A percentile compares a stretch with the other conserved stretches of the same genome.
Conservation (phyloP, 2,797 vertebrate species). For the Vireo griseus region DNA sequence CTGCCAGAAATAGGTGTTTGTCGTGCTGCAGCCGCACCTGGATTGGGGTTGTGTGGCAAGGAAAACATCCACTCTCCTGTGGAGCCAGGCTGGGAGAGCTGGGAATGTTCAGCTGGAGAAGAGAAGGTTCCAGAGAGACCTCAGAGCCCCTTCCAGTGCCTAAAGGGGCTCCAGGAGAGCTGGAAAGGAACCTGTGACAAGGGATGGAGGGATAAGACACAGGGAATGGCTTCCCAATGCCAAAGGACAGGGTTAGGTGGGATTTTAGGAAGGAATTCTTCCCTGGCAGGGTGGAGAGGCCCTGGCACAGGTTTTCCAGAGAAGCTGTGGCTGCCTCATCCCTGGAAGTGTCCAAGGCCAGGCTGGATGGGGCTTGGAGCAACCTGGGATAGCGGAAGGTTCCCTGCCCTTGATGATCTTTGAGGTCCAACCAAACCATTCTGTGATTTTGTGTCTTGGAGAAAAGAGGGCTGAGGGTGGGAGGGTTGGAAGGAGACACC, state of each 20-base stretch:
- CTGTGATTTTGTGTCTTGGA: neutral
- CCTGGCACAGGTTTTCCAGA: rapidly evolving
- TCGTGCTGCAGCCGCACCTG: neutral
- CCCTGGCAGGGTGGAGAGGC: rapidly evolving
- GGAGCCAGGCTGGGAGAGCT: neutral
- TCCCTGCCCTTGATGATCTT: too few species aligned
- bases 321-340: neutral
- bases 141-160: rapidly evolving
- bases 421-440: neutral
- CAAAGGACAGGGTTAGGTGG: rapidly evolving
- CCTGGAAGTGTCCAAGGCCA: neutral
- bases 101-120: neutral
- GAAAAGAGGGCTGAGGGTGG: neutral
- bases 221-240: neutral
- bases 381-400: rapidly evolving
- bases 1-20: neutral
- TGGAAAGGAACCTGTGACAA: neutral
- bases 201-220: rapidly evolving
- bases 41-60: neutral
- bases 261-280: neutral
- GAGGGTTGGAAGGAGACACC: neutral
- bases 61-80: neutral
- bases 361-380: rapidly evolving
- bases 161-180: neutral
- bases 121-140: rapidly evolving